A percentile compares a stretch with the other conserved stretches of the same genome.
phyloP scores from a whole-genome alignment of 2,797 vertebrate genomes.

The Clarias platycephalus region DNA sequence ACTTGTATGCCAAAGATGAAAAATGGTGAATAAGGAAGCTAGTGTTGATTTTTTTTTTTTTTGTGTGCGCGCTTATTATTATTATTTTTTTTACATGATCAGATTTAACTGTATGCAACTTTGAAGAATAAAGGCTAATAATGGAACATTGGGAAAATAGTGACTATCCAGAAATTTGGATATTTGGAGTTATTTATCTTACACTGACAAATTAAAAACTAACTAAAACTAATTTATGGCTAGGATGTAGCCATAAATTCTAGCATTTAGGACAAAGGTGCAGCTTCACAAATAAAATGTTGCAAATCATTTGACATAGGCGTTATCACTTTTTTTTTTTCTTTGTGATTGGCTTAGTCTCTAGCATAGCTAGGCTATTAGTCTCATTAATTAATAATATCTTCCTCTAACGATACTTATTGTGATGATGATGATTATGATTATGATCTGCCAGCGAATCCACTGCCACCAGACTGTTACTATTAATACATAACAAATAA shows the following conservation, averaged over 20 bases:
- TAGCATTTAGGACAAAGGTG: too few relatives aligned
- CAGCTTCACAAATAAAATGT: not conserved
- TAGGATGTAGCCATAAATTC: not conserved
- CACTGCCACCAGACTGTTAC: slow-evolving; percentile 16
- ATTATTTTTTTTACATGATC: not conserved
- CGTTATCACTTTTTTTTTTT: not conserved
- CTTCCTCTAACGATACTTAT: not conserved
- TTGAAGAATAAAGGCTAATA: not conserved
- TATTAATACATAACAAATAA: not conserved
- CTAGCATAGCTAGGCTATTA: not conserved
- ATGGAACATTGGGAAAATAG: not conserved
- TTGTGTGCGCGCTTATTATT: not conserved
- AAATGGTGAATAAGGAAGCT: not conserved
- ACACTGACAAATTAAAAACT: not conserved
- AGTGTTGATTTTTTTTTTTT: not conserved
- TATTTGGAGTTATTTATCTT: not conserved
- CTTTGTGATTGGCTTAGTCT: not conserved
- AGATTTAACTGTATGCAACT: not conserved
- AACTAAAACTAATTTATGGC: not conserved
- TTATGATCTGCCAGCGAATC: slow-evolving; percentile 8
- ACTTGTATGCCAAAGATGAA: not conserved
- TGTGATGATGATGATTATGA: not conserved
- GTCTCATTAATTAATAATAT: not conserved
- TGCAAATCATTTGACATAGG: not conserved
- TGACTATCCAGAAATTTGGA: not conserved